phyloP scores from a whole-genome alignment of 2,888 invertebrate species.

The Pinctada fucata region DNA sequence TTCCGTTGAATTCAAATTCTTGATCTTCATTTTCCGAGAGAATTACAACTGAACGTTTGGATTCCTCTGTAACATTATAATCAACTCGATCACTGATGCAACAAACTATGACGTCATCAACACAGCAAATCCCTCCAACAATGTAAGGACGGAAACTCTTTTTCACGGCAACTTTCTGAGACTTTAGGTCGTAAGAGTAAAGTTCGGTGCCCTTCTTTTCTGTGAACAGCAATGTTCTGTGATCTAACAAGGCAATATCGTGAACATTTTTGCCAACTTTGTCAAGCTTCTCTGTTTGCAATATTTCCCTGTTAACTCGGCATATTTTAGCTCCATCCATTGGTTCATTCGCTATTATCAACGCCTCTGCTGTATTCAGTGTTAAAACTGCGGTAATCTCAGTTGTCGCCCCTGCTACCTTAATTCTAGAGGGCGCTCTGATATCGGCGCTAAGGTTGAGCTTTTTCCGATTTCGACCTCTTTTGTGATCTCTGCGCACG shows the following conservation, averaged over 20 bases:
- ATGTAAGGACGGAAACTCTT: slow-evolving; percentile 4
- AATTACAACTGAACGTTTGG: slow-evolving; percentile 9
- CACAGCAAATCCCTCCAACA: not conserved
- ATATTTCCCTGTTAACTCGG: not conserved
- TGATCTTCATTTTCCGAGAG: not conserved
- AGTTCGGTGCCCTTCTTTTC: not conserved
- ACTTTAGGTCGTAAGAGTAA: not conserved
- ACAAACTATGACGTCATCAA: slow-evolving; percentile 2
- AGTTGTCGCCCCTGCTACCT: not conserved
- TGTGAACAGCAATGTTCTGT: not conserved
- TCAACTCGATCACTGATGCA: slow-evolving; percentile 8
- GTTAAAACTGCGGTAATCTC: not conserved
- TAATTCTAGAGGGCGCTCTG: slow-evolving; percentile 19
- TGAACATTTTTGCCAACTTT: not conserved
- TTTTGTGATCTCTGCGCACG: slow-evolving; percentile 1
- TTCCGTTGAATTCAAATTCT: slow-evolving; percentile 19
- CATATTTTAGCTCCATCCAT: not conserved
- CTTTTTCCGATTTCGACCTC: not conserved
- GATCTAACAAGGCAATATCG: not conserved
- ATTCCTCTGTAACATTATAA: not conserved
- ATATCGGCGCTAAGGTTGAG: slow-evolving; percentile 17
- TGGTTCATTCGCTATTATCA: not conserved
- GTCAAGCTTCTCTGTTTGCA: not conserved
- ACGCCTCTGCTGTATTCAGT: not conserved
- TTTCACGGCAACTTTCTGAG: not conserved